Evolutionary conservation across 2,797 vertebrate species (phyloP), one percentile per base, ranked within the genome.

Genomic region (Onychomys leucogaster): DNA sequence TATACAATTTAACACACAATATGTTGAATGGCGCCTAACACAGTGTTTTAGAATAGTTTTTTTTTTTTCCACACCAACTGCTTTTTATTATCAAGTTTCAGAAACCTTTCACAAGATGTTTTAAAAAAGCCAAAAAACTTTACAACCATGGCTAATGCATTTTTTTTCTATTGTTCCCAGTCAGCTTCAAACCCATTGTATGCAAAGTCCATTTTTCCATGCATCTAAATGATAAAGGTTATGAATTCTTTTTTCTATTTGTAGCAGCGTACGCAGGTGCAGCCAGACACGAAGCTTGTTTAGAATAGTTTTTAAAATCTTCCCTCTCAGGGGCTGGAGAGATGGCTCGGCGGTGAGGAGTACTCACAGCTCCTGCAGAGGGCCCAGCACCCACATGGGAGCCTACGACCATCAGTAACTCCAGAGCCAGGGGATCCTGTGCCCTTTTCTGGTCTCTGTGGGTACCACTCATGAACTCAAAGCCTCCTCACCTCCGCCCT

Each of bases 141-240:
- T 98, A 98, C 98, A 98, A 98, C 97, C 98, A 98, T 96, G 98
- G 98, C 98, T 98, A 98, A 97, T 98, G 98, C 96, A 94, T 91
- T 97, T 97, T 94, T 11, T 93, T 97, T 97, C 98, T 98, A 98
- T 98, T 98, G 98, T 98, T 98, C 98, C 98, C 98, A 98, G 96
- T 98, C 98, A 97, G 98, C 98, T 98, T 98, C 98, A 97, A 98
- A 98, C 98, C 98, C 98, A 97, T 84, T 97, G 97, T 98, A 99
- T 99, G 99, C 99, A 97, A 98, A 99, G 99, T 99, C 99, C 99
- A 99, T 98, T 97, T 96, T 98, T 98, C 99, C 99, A 99, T 99
- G 99, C 99, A 99, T 99, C 99, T 99, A 99, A 98, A 98, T 98
- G 98, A 99, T 98, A 99, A 99, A 99, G 99, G 99, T 98, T 99